Evolutionary conservation across 2,797 vertebrate genomes (phyloP), one percentile per base, ranked within the genome.

Genomic region (Sitta carolinensis): DNA sequence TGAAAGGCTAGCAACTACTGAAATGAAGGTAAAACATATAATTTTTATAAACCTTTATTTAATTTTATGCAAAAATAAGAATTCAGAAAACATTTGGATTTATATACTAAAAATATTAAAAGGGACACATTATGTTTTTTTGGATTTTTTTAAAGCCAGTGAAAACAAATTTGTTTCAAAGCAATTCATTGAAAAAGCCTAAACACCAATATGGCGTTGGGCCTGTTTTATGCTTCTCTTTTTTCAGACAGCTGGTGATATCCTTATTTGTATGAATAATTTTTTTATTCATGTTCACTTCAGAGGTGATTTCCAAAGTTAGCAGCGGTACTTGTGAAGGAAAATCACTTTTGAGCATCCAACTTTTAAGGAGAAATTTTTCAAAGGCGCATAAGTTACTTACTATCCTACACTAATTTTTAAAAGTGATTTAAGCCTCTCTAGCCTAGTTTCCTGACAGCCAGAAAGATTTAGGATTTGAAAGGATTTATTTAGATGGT

Each of bases 391-490:
- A 9, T 43, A 73, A 92, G 61, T 95, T 72, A 83, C 84, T 95
- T 94, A 94, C 85, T 63, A 70, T 78, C 52, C 74, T 34, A 87
- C 72, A 79, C 50, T 79, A 25, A 80, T 93, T 94, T 93, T 94
- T 57, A 84, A 61, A 94, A 93, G 73, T 96, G 29, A 58, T 84
- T 95, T 94, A 96, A 95, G 50, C 77, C 34, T 51, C 25, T 12
- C 29, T 73, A 91, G 80, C 94, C 80, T 95, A 57, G 50, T 87
- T 93, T 94, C 17, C 36, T 85, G 66, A 73, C 75, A 95, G 84
- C 86, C 93, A 95, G 84, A 52, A 95, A 95, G 88, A 95, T 86
- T 96, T 95, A 94, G 96, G 96, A 96, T 95, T 96, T 96, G 75
- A 84, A 94, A 57, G 92, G 95, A 97, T 97, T 96, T 96, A 85